Conservation (phyloP, 2,113 vertebrate genomes). For the Ctenodactylus gundi region DNA sequence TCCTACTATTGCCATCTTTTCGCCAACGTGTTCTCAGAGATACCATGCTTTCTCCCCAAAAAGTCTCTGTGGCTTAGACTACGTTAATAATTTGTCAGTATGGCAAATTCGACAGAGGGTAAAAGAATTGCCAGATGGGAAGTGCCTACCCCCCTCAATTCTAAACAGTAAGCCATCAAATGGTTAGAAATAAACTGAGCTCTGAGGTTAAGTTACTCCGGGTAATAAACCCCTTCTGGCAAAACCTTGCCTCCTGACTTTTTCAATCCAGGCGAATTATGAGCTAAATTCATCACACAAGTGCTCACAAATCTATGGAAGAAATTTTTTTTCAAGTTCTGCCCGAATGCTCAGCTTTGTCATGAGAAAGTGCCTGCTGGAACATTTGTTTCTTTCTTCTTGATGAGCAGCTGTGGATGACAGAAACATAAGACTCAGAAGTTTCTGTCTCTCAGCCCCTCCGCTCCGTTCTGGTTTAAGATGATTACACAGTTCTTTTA, state of each 20-base stretch:
- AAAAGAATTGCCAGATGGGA: background rate
- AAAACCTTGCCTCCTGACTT: background rate
- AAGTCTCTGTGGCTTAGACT: background rate
- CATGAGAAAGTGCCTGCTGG: slow-evolving; percentile 78
- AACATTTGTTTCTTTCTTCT: slow-evolving; percentile 71
- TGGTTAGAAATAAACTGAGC: background rate
- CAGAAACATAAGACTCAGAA: slow-evolving; percentile 79
- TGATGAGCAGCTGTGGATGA: slow-evolving; percentile 81
- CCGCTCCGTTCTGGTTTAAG: slow-evolving; percentile 77
- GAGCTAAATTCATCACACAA: slow-evolving; percentile 9
- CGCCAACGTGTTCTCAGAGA: background rate
- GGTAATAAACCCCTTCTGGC: background rate
- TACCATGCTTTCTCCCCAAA: background rate
- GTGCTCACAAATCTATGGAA: slow-evolving; percentile 35
- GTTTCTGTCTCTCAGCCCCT: slow-evolving; percentile 65
- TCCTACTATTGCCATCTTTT: background rate
- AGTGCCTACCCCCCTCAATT: background rate
- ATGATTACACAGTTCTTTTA: slow-evolving; percentile 83
- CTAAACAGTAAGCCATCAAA: background rate
- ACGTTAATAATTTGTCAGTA: background rate
- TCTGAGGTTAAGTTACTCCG: background rate
- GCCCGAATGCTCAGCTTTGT: slow-evolving; percentile 40
- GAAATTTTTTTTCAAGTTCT: background rate
- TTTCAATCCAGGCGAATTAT: background rate
- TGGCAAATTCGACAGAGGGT: background rate